These are phyloP conservation scores for Apamea epomidion DNA, from an alignment of 2,888 invertebrate species.

Conservation along the genomic window DNA sequence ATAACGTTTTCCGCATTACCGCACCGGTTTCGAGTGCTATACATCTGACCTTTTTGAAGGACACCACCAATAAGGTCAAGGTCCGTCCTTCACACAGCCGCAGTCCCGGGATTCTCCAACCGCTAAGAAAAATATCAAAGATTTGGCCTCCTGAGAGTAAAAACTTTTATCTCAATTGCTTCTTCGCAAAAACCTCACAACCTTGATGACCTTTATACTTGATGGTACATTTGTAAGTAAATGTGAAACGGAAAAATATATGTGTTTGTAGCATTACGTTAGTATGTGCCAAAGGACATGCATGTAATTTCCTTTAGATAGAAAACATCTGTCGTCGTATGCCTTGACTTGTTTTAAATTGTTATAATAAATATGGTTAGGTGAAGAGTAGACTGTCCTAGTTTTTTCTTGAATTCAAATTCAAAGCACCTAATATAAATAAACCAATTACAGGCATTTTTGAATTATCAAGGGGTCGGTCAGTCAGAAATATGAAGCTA, in stretches of 20 bases:
- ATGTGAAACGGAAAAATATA: slow-evolving; percentile 5
- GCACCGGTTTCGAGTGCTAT: neutral
- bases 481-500: neutral
- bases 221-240: slow-evolving; percentile 4
- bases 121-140: neutral
- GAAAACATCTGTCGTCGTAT: neutral
- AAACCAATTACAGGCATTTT: neutral
- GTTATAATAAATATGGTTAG: neutral
- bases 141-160: neutral
- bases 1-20: neutral
- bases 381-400: neutral
- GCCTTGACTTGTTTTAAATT: slow-evolving; percentile 8
- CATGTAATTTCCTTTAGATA: slow-evolving; percentile 18
- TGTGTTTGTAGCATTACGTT: slow-evolving; percentile 10
- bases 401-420: neutral
- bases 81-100: slow-evolving; percentile 11
- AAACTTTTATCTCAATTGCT: neutral
- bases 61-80: slow-evolving; percentile 21
- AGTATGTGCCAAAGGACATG: slow-evolving; percentile 16
- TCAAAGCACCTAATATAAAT: neutral
- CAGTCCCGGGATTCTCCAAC: neutral
- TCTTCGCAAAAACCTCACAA: slow-evolving; percentile 4
- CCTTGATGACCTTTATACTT: neutral
- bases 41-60: slow-evolving; percentile 32
- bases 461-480: neutral